Base-by-base conservation (phyloP, 2,888 invertebrate species). In the Pristionchus japonicus region DNA sequence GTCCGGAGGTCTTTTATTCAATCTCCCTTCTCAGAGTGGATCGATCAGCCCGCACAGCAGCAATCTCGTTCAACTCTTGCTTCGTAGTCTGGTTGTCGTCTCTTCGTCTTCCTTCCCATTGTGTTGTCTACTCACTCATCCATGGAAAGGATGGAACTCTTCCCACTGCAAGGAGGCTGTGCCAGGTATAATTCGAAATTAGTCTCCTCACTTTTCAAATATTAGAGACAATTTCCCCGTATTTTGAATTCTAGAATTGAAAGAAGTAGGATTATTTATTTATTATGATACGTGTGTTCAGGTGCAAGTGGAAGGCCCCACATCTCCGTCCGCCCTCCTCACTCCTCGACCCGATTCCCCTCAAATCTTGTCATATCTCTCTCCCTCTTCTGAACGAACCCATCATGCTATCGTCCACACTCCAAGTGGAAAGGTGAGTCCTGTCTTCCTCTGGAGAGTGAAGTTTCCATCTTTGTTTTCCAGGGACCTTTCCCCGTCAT, bases 401-500 rank as follows among this genome's bases (percentile, higher is more conserved):
- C 87, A 87, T 40, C 40, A 87, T 34, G 87, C 87, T n/a, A 64
- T 87, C 15, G 74, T 87, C 1, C 87, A 87, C 57, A 57, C 43
- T 52, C 87, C 87, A n/a, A 31, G 3, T 27, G 86, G 86, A 49
- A 49, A 82, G 49, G 82, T 82, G 23, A 17, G 34, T 20, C 23
- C 27, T 27, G 3, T 23, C 40, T 23, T 74, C 34, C 23, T 11
- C 13, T 74, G 3, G 74, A 43, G 23, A 7, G 3, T 31, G 23
- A 1, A 40, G 23, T 11, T 74, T 20, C 20, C 4, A 15, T 74
- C 1, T 40, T 43, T n/a, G 23, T 15, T 0, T 83, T n/a, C 0
- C 40, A 82, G 88, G 88, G 88, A 47, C 88, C 88, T 89, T 97
- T 98, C 95, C 98, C 99, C 0, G 98, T 98, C 27, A 97, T 99